phyloP scores from a whole-genome alignment of 2,797 vertebrate species.

The Pipistrellus pipistrellus region DNA sequence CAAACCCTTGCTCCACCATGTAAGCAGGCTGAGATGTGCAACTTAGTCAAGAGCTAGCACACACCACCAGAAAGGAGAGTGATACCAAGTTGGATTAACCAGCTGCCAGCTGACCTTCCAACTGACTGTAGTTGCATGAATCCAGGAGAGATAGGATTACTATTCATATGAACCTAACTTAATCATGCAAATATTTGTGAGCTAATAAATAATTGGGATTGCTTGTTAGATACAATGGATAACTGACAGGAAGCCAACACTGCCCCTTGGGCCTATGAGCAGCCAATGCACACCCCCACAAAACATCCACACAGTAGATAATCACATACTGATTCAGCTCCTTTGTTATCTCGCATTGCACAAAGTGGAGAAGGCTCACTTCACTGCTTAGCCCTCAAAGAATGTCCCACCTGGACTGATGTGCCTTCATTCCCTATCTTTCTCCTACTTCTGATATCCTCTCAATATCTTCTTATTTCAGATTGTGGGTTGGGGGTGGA shows the following conservation, averaged over 20 bases:
- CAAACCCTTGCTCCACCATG: neutral
- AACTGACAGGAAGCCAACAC: neutral
- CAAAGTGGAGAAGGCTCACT: neutral
- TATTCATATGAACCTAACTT: neutral
- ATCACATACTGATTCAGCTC: neutral
- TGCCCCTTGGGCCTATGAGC: neutral
- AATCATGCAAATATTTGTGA: neutral
- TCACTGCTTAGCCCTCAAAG: neutral
- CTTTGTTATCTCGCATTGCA: neutral
- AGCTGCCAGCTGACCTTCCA: neutral
- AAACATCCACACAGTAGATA: neutral
- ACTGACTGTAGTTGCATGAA: neutral
- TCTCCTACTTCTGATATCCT: neutral
- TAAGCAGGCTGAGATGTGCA: neutral
- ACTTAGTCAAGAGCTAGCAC: neutral
- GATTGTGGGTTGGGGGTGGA: neutral
- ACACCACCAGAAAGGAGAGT: neutral
- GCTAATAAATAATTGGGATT: neutral
- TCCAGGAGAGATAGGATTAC: neutral
- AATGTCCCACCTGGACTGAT: neutral
- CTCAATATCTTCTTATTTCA: neutral
- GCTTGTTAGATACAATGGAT: neutral
- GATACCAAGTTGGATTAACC: neutral
- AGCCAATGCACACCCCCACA: neutral
- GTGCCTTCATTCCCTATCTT: neutral